These are phyloP conservation scores for Agapornis roseicollis DNA, from an alignment of 2,113 vertebrate species.

Conservation along the genomic window DNA sequence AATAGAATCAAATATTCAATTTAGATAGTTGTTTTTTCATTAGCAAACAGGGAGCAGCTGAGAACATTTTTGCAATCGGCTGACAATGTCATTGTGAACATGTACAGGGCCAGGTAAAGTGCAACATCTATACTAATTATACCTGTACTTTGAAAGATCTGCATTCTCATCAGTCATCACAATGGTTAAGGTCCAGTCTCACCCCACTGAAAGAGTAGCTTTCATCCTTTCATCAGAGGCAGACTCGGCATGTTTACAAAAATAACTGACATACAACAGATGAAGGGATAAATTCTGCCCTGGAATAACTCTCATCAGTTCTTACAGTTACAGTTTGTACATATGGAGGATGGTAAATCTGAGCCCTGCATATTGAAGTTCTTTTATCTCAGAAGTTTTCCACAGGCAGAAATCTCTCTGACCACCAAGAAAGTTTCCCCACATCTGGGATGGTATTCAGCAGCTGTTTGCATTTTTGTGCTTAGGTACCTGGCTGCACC, in stretches of 20 bases:
- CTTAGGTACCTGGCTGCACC: conserved; percentile 36
- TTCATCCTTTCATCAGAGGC: conserved; percentile 7
- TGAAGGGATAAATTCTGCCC: conserved; percentile 1
- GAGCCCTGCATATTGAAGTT: background rate
- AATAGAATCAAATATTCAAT: conserved; percentile 44
- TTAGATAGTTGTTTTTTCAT: conserved; percentile 38
- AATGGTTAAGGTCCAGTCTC: background rate
- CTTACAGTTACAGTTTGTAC: background rate
- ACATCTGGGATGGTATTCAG: conserved; percentile 27
- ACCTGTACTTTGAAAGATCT: background rate
- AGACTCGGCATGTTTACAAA: background rate
- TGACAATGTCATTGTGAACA: background rate
- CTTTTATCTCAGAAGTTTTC: conserved; percentile 34
- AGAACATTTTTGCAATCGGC: background rate
- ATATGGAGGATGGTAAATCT: background rate
- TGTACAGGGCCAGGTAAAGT: background rate
- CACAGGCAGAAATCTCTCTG: conserved; percentile 27
- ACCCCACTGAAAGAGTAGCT: background rate
- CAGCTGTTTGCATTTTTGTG: conserved; percentile 34
- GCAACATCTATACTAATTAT: background rate
- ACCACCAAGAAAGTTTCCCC: conserved; percentile 39
- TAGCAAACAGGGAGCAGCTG: background rate
- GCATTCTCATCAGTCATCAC: background rate
- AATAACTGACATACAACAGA: background rate
- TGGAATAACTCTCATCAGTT: background rate